A percentile compares a stretch with the other conserved stretches of the same genome.
phyloP scores from a whole-genome alignment of 1,140 invertebrate genomes.

The Gonioctena quinquepunctata region DNA sequence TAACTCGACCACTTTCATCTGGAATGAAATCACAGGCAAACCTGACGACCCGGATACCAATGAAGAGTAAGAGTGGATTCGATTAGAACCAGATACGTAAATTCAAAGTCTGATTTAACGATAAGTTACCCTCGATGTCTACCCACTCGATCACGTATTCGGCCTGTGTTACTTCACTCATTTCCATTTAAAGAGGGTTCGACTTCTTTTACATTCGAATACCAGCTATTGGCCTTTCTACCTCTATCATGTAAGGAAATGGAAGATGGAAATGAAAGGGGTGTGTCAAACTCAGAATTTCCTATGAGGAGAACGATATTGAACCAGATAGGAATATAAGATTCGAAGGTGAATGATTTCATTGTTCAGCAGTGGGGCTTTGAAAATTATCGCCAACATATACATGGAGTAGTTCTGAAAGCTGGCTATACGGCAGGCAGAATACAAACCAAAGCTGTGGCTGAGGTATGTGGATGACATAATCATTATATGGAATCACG shows the following conservation, averaged over 20 bases:
- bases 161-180: background rate
- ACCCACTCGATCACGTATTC: slow-evolving; percentile 13
- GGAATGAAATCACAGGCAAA: background rate
- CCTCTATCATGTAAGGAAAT: background rate
- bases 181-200: slow-evolving; percentile 15
- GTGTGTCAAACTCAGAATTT: too few relatives aligned
- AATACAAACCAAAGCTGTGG: too few relatives aligned
- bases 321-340: background rate
- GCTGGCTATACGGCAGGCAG: too few relatives aligned
- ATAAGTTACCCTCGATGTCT: slow-evolving; percentile 7
- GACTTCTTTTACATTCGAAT: background rate
- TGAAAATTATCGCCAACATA: background rate
- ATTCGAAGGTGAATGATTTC: background rate
- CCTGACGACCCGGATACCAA: background rate
- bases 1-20: too few relatives aligned
- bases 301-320: background rate
- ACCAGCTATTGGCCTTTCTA: background rate
- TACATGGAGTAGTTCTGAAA: too few relatives aligned
- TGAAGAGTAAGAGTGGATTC: slow-evolving; percentile 9
- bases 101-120: slow-evolving; percentile 14
- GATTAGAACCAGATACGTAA: slow-evolving; percentile 18
- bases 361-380: background rate
- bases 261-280: background rate
- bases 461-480: too few relatives aligned
- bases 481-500: too few relatives aligned